phyloP scores from a whole-genome alignment of 2,888 invertebrate species.

The Eledone cirrhosa region DNA sequence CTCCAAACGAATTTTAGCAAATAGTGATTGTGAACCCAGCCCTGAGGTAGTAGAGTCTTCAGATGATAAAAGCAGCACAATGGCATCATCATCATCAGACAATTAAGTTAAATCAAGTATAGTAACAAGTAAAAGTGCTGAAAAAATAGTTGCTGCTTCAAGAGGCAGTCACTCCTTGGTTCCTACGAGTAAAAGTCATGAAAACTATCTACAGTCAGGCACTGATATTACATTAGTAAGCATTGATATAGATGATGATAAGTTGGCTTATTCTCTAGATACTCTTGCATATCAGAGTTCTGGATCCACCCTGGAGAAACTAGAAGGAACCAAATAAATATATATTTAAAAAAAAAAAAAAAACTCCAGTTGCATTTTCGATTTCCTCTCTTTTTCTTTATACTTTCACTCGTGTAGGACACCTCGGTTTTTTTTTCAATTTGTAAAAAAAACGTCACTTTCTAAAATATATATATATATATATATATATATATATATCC shows the following conservation, averaged over 20 bases:
- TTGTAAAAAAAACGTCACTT: too few species aligned
- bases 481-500: too few species aligned
- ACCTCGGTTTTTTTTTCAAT: too few species aligned
- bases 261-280: slow-evolving; percentile 91
- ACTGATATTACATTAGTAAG: slow-evolving; percentile 82
- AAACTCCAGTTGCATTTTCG: too few species aligned
- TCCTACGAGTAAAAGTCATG: slow-evolving; percentile 84
- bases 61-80: slow-evolving; percentile 22
- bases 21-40: slow-evolving; percentile 21
- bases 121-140: slow-evolving; percentile 58
- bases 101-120: slow-evolving; percentile 35
- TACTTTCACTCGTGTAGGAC: too few species aligned
- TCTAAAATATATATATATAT: too few species aligned
- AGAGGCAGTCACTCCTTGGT: slow-evolving; percentile 74
- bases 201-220: slow-evolving; percentile 87
- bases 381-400: too few species aligned
- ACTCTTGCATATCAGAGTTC: slow-evolving; percentile 76
- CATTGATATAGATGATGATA: slow-evolving; percentile 92
- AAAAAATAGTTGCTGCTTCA: slow-evolving; percentile 50
- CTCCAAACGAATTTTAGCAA: slow-evolving; percentile 19
- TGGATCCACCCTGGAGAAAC: slow-evolving; percentile 39
- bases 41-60: slow-evolving; percentile 22
- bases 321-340: too few species aligned
- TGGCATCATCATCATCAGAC: slow-evolving; percentile 21
- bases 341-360: too few species aligned